Evolutionary conservation across 2,888 invertebrate genomes (phyloP), one percentile per base, ranked within the genome.

Genomic region (Nudaria mundana): DNA sequence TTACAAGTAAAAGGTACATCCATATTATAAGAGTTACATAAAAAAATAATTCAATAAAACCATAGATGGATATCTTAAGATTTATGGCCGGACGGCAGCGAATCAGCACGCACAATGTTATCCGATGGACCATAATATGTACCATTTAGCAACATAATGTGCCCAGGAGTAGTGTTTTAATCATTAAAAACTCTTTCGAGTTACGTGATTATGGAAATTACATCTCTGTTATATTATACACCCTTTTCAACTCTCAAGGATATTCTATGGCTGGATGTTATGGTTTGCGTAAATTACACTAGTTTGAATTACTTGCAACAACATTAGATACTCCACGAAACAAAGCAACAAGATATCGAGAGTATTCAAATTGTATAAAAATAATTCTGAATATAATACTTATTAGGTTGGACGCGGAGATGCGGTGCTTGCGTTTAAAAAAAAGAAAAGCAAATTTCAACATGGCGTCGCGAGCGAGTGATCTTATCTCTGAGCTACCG

Each of bases 401-500:
- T n/a, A n/a, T n/a, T n/a, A n/a, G n/a, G n/a, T n/a, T n/a, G n/a
- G n/a, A n/a, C n/a, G n/a, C n/a, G n/a, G 16, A 16, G 25, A 7
- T 8, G n/a, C 5, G n/a, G n/a, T 4, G 10, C 11, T 12, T 28
- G 23, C 23, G 15, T 0, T 3, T 13, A 16, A 40, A 14, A 11
- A 32, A 31, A 13, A 26, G 30, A 30, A 51, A 49, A 51, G n/a
- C 56, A 59, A 57, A 54, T 49, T 44, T 47, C 58, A 60, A 53
- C 39, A 66, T 67, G 74, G 71, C 75, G 63, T 59, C 63, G 55
- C 40, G 52, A 56, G 67, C 69, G 58, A 55, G 44, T 52, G 73
- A 76, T 75, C 54, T 53, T 71, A 77, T 77, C 78, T 63, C 44
- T 33, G 43, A 53, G 66, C 78, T 78, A 76, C 78, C 67, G 78